A percentile compares a stretch with the other conserved stretches of the same genome.
phyloP scores from a whole-genome alignment of 30 jellyfish, hydroid and myxozoan genomes.

The Aurelia aurita complex sp. Pacific region DNA sequence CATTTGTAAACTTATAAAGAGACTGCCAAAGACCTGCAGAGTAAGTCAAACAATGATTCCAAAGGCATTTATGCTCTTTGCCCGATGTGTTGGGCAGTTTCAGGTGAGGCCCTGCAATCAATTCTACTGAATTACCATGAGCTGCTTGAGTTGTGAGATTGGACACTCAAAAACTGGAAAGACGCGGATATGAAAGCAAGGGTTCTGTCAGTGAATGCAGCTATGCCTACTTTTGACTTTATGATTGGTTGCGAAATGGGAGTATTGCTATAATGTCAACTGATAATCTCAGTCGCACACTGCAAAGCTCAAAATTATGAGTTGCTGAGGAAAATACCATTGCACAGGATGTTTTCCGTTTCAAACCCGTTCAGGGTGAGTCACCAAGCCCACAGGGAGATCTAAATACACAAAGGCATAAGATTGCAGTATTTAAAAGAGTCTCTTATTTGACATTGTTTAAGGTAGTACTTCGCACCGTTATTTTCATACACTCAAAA shows the following conservation, averaged over 20 bases:
- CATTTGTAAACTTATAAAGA: constrained; percentile 2
- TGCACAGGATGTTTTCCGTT: not conserved
- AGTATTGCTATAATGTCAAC: not conserved
- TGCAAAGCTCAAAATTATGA: not conserved
- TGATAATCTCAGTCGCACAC: not conserved
- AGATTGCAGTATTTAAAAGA: too few species aligned
- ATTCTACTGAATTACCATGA: constrained; percentile 11
- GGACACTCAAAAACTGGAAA: not conserved
- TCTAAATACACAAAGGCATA: too few species aligned
- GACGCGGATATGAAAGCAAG: constrained; percentile 52
- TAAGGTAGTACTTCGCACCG: too few species aligned
- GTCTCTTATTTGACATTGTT: too few species aligned
- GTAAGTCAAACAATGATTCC: constrained; percentile 16
- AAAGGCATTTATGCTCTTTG: constrained; percentile 32
- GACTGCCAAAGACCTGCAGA: constrained; percentile 10
- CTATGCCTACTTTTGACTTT: constrained; percentile 1
- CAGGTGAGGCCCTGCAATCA: constrained; percentile 46
- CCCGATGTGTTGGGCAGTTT: constrained; percentile 51
- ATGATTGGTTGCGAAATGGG: not conserved
- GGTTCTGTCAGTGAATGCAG: constrained; percentile 18
- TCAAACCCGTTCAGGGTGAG: too few species aligned
- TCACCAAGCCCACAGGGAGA: too few species aligned
- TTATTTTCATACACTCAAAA: too few species aligned
- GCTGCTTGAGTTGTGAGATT: constrained; percentile 49
- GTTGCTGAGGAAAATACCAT: not conserved